Conservation (phyloP, 2,888 invertebrate species). For the Zele albiditarsus region DNA sequence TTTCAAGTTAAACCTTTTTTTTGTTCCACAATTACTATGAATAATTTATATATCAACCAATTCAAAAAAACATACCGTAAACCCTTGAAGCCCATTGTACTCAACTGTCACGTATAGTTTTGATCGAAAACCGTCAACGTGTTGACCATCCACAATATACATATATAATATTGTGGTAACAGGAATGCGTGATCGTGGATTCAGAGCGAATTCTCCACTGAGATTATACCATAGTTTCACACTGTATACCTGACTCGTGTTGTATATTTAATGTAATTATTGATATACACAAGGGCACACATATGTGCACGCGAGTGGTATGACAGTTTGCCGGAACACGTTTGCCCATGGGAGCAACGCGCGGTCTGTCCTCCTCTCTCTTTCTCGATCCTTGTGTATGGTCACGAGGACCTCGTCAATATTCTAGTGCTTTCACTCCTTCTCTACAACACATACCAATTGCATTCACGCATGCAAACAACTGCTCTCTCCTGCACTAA, state of each 20-base stretch:
- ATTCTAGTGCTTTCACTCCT: constrained; percentile 1
- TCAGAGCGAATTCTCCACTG: constrained; percentile 43
- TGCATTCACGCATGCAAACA: background rate
- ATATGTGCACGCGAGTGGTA: constrained; percentile 24
- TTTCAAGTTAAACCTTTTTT: too few relatives aligned
- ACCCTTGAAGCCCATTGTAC: background rate
- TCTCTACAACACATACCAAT: background rate
- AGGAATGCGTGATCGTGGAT: background rate
- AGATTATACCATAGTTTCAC: constrained; percentile 32
- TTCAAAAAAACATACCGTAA: background rate
- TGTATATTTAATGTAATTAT: constrained; percentile 55
- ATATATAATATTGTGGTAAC: constrained; percentile 5
- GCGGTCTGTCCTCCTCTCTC: background rate
- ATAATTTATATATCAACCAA: background rate
- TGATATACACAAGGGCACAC: constrained; percentile 44
- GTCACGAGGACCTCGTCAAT: background rate
- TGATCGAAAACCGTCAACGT: constrained; percentile 10
- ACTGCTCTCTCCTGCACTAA: background rate
- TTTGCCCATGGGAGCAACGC: constrained; percentile 32
- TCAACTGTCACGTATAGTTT: constrained; percentile 1
- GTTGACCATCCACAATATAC: constrained; percentile 10
- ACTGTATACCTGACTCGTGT: constrained; percentile 20
- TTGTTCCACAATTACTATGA: background rate
- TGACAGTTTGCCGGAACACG: constrained; percentile 45
- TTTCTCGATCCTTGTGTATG: background rate